These are phyloP conservation scores for Malacoctenus gilli DNA, from an alignment of 2,797 vertebrate genomes.

Conservation along the genomic window DNA sequence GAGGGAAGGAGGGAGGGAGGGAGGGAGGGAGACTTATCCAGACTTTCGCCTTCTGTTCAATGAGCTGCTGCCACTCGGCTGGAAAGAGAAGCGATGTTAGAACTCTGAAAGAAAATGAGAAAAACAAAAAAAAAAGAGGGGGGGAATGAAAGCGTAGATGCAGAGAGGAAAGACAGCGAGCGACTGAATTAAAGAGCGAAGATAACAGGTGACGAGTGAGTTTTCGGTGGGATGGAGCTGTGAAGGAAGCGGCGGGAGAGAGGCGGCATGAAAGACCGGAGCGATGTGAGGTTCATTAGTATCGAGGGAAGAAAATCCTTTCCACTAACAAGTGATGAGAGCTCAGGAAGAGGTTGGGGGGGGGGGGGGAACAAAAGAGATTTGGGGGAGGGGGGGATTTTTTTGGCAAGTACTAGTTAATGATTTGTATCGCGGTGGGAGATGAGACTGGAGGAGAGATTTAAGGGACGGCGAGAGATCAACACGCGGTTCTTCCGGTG, in stretches of 20 bases:
- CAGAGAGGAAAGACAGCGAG: conserved; percentile 15
- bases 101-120: conserved; percentile 42
- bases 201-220: conserved; percentile 18
- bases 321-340: conserved; percentile 16
- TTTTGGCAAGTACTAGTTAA: conserved; percentile 6
- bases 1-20: neutral
- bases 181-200: conserved; percentile 9
- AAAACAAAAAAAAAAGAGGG: conserved; percentile 51
- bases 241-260: conserved; percentile 5
- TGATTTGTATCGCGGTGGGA: conserved; percentile 8
- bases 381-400: neutral
- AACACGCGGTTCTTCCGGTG: neutral
- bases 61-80: conserved; percentile 37
- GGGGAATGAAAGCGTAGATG: conserved; percentile 23
- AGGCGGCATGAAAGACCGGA: no score
- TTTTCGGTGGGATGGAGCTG: conserved; percentile 17
- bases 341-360: conserved; percentile 19
- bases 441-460: conserved; percentile 2
- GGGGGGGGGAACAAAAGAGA: neutral
- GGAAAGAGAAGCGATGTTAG: conserved; percentile 30
- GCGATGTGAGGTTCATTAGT: conserved; percentile 25
- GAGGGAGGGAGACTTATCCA: conserved; percentile 27
- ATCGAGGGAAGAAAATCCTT: conserved; percentile 7
- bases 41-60: conserved; percentile 27
- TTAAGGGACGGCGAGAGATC: conserved; percentile 5